Base-by-base conservation (phyloP, 37 sponge, comb jelly and placozoan genomes). In the Chondrilla cf. caribensis region DNA sequence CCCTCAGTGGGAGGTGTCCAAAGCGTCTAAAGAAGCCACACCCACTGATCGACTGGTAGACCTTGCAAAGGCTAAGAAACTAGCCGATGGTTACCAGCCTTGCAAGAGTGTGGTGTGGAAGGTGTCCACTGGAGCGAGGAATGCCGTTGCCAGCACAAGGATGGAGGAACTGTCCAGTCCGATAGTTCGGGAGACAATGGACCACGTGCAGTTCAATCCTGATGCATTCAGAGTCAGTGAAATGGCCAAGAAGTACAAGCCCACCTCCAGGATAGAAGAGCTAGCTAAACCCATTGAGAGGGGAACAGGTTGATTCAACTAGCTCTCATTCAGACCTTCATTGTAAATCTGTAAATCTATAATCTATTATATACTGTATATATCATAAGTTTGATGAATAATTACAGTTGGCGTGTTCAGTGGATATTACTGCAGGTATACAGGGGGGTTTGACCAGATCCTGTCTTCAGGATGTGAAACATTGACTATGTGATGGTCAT, bases 191-290 rank as follows among this genome's bases (percentile, higher is more conserved):
- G 96, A 95, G 54, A 91, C 95, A 21, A 98, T 98, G 98, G 95
- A 95, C 55, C 94, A 91, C 70, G 82, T 98, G 39, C 98, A 98
- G 86, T 98, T 95, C 83, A 89, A 98, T 58, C 98, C 96, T 0
- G 94, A 91, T 83, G 96, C 90, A 2, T 98, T 98, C 83, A 84
- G 85, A 38, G 98, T 98, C 41, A 91, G 88, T 35, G 84, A 79
- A 25, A 68, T 77, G 31, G 98, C 98, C 18, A 93, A 85, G 84
- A 95, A 93, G 55, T 93, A 91, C 33, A 93, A 90, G 37, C 79
- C 90, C 25, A 85, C 92, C 2, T 75, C 88, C 17, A 82, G 98
- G 41, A 83, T 93, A 26, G 94, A 92, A 37, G 96, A 95, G 38
- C 76, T 98, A 38, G 92, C 98, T 47, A 86, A 98, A 70, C 98